Evolutionary conservation across 2,113 vertebrate species (phyloP), one percentile per base, ranked within the genome.

Genomic region (Perognathus longimembris): DNA sequence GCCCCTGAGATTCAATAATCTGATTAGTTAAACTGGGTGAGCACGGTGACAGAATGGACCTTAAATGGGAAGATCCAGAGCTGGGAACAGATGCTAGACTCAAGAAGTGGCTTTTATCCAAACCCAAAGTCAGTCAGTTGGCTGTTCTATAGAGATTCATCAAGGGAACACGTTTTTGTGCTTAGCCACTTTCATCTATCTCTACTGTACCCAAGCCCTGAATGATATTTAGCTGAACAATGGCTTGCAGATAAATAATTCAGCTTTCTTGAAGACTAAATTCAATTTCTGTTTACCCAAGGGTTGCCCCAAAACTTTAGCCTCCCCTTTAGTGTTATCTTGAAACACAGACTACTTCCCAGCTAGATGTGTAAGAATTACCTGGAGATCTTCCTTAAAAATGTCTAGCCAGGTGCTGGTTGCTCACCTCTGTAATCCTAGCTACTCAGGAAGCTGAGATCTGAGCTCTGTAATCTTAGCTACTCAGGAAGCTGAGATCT

Each of bases 21-120:
- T 94, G 94, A 96, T 96, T 95, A 96, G 96, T 95, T 95, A 94
- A 94, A 96, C 92, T 92, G 89, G 93, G 93, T 95, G 96, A 95
- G 88, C 89, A 89, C 0, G 3, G 76, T 20, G 75, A 81, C 92
- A 93, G 91, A 71, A 92, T 76, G 69, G 91, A 85, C 92, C 94
- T 94, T 89, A 61, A 77, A 77, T 86, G 83, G 86, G 71, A 94
- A 83, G 76, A 90, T 78, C 89, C 86, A 92, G 89, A 85, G 42
- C 89, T 57, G n/a, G 22, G 83, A 96, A 94, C 94, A 97, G 89
- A 96, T 91, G 95, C 95, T 85, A 38, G 92, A 94, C 73, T 88
- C 92, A 79, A 64, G 70, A 96, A 93, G 86, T 93, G 96, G 96
- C 93, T 77, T 77, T 34, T 32, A 24, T 92, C 92, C 94, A 96